A percentile compares a stretch with the other conserved stretches of the same genome.
Conservation (phyloP, 92 coral and sea anemone species). For the Umimayanthus chanpuru region DNA sequence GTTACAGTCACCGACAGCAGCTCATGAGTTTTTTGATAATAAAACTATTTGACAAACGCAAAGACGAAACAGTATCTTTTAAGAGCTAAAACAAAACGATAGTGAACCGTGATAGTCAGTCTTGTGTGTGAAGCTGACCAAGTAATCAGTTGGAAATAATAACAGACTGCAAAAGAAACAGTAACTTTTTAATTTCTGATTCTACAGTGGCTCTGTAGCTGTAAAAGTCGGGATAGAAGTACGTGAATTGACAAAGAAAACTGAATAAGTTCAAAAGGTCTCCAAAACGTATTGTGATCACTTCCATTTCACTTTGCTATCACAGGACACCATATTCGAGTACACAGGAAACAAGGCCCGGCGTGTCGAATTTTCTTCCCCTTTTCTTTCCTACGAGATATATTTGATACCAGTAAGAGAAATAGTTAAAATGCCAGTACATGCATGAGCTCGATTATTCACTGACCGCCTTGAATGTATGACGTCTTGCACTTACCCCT, state of each 20-base stretch:
- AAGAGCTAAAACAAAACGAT: neutral
- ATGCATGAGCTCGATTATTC: neutral
- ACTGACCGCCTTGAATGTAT: neutral
- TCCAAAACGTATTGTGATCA: neutral
- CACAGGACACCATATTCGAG: conserved; percentile 31
- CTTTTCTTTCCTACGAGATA: conserved; percentile 14
- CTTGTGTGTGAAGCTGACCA: neutral
- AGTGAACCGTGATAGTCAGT: neutral
- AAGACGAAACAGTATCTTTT: neutral
- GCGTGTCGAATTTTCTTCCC: conserved; percentile 32
- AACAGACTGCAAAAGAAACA: neutral
- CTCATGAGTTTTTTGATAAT: neutral
- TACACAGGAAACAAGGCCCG: conserved; percentile 35
- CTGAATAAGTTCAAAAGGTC: conserved; percentile 29
- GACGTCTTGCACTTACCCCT: neutral
- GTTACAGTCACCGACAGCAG: neutral
- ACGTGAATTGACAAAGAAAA: neutral
- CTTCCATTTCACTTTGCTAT: conserved; percentile 15
- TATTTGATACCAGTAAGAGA: conserved; percentile 14
- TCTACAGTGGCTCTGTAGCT: neutral
- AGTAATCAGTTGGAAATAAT: no score
- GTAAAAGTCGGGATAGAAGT: neutral
- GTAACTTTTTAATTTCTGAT: no score
- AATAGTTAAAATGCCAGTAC: conserved; percentile 29
- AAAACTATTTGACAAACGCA: neutral